Evolutionary conservation across 2,113 vertebrate genomes (phyloP), one percentile per base, ranked within the genome.

Genomic region (Gorsachius goisagi): DNA sequence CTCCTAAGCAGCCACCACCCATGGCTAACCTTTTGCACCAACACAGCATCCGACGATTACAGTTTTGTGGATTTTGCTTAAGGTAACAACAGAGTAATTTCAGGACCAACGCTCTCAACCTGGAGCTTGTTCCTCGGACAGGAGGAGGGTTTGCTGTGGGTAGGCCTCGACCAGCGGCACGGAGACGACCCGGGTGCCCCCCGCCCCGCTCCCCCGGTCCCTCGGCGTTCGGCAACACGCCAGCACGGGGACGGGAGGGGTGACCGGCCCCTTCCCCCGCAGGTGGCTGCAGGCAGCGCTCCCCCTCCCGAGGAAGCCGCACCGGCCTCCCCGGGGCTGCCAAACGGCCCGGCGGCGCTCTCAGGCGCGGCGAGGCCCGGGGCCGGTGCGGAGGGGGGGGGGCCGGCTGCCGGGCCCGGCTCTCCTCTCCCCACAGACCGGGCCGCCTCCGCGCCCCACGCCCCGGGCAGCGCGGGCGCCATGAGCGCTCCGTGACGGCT

Each of bases 1-100:
- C 52, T 17, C 23, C 20, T 3, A 9, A 1, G 32, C 0, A n/a
- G 59, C 7, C 64, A 22, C 3, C 23, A 35, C 16, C 30, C 33
- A 1, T 0, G 63, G 15, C 13, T 20, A 27, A 32, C 32, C 20
- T 20, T 37, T 44, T 5, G 28, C 28, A 37, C 24, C 28, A 23
- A 1, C 64, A 1, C 49, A 33, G 26, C 28, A 8, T 6, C 14
- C 4, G 20, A 27, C 1, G 5, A 10, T 1, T 9, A 3, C 24
- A 6, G 26, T 2, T 47, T 8, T 12, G 8, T 24, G 64, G 8
- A 5, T 9, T 30, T 4, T 22, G 5, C 27, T 33, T 27, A 12
- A 9, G 39, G 28, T 2, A 49, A 35, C 9, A 17, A 15, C 27
- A 28, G 20, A 41, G 1, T 5, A 2, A 19, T 30, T 49, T 32